Evolutionary conservation across 2,888 invertebrate species (phyloP), one percentile per base, ranked within the genome.

Genomic region (Eupithecia dodoneata): DNA sequence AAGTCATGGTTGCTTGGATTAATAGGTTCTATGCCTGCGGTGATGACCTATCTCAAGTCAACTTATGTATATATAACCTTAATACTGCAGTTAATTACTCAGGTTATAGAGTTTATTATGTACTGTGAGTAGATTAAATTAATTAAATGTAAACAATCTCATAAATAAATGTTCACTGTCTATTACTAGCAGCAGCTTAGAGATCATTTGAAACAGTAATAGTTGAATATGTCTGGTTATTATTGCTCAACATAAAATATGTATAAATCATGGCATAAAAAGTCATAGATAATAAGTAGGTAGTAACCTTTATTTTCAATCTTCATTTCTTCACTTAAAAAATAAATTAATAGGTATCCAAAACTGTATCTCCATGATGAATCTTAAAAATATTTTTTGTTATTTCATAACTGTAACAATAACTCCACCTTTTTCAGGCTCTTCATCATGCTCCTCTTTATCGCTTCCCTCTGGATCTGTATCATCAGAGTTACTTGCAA

Each of bases 381-480:
- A 10, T 69, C 18, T 30, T 47, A 4, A 5, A 6, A 47, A 69
- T 3, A 47, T 12, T 47, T 13, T 42, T 44, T 66, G 66, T 89
- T 85, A 94, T 83, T 93, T 93, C 90, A 93, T 90, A 44, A 96
- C 90, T 67, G 94, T 95, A 81, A 94, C 96, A 67, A 95, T 89
- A 2, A 96, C 96, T 10, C 96, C 96, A 4, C 93, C 93, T 87
- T 91, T 94, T 69, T 96, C 96, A 13, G 95, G 93, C 76, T 96
- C 96, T 15, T 96, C 96, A 87, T 96, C 96, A 82, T 95, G 91
- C 1, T 96, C 93, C 85, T 96, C 96, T 67, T 95, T 90, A 81
- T 95, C 95, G 87, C 96, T 96, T 5, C 93, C 95, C 79, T 95
- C 93, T 73, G 87, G 88, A 75, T 94, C 93, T 1, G 92, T 91